Percentiles rank a stretch among this genome's conserved stretches.
Evolutionary conservation across 2,888 invertebrate genomes (phyloP).

Genomic region (Barypeithes pellucidus): DNA sequence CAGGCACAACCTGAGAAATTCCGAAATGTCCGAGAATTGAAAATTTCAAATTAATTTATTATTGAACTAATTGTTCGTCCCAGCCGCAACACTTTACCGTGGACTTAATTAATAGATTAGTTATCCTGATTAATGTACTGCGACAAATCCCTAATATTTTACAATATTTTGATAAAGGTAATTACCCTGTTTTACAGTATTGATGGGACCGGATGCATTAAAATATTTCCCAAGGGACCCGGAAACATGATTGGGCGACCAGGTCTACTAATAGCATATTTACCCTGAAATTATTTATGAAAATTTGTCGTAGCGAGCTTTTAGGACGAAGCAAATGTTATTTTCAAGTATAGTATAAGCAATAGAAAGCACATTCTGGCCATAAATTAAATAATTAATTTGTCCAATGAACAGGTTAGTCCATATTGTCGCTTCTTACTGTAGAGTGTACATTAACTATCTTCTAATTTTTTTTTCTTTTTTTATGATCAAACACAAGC

Average conservation of each 20-base stretch:
- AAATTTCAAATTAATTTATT: background rate
- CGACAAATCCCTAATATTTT: conserved; percentile 20
- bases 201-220: conserved; percentile 51
- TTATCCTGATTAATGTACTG: background rate
- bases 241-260: conserved; percentile 55
- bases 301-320: background rate
- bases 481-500: no score
- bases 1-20: no score
- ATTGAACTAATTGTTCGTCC: background rate
- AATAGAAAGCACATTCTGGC: no score
- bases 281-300: conserved; percentile 22
- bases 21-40: no score
- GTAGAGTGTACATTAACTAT: no score
- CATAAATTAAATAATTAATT: no score
- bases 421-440: no score
- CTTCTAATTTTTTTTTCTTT: no score
- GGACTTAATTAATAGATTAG: background rate
- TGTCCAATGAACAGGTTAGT: no score
- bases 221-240: conserved; percentile 57
- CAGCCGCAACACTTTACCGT: background rate
- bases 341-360: no score
- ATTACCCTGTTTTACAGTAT: conserved; percentile 35
- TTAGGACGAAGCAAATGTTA: background rate
- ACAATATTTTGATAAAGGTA: conserved; percentile 41
- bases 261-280: conserved; percentile 29